Evolutionary conservation across 2,113 vertebrate species (phyloP), one percentile per base, ranked within the genome.

Genomic region (Calyptomena viridis): DNA sequence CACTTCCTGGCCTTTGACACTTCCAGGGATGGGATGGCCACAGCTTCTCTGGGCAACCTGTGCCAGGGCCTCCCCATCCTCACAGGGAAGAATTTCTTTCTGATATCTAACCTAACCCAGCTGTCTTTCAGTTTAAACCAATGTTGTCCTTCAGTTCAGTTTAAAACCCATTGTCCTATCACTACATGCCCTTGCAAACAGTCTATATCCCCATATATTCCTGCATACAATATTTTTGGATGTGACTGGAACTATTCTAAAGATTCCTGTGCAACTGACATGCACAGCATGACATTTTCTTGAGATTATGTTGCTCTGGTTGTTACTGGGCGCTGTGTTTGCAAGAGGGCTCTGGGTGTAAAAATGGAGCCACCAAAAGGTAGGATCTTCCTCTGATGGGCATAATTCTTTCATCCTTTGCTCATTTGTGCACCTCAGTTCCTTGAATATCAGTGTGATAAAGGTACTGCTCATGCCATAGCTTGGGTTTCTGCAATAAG

Each of bases 291-390:
- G 23, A 2, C 60, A 3, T 60, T 91, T 95, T 64, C 56, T 46
- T 37, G 68, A n/a, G 19, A 53, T 91, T 91, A 4, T 76, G 5
- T 95, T 93, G 23, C 24, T 77, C 21, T 94, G 49, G 30, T 89
- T 77, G 46, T 73, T 55, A 18, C 16, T 58, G 28, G 37, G 20
- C 23, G 30, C 46, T 85, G 14, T 81, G 30, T 58, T 74, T 76
- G 55, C 59, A 73, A 35, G 44, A 68, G 49, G 53, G 14, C 3
- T 16, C n/a, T 49, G 56, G 7, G 6, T 66, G 27, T 86, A n/a
- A 58, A 83, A 85, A 49, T 1, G 13, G 58, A 89, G 53, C 23
- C 55, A 62, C 42, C 23, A 55, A 50, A 39, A 55, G 35, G 18
- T n/a, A 25, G 30, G 8, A 13, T 72, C 68, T 87, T 84, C 31